Evolutionary conservation across 2,797 vertebrate genomes (phyloP).

Genomic region (Myotis daubentonii): DNA sequence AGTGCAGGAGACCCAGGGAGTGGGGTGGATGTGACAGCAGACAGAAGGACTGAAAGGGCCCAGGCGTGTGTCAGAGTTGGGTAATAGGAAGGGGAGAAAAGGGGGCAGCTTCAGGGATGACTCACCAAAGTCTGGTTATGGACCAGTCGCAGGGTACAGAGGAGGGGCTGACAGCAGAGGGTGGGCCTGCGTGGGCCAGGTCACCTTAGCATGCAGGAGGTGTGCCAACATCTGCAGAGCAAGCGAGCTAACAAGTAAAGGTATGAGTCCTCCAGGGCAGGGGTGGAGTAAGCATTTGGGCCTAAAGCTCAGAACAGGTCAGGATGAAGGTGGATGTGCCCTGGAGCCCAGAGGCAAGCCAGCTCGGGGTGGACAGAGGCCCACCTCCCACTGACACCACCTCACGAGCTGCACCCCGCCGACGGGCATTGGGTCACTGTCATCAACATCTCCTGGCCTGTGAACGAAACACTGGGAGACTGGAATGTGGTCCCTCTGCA

Average conservation of each 20-base stretch:
- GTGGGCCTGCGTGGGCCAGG: not conserved
- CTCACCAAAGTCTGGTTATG: too few species aligned
- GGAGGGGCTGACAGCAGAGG: not conserved
- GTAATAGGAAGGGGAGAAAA: fast-evolving
- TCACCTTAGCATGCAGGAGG: not conserved
- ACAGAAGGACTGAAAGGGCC: not conserved
- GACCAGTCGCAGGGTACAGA: fast-evolving
- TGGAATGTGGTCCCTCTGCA: fast-evolving
- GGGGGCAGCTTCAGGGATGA: fast-evolving
- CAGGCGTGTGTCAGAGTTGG: not conserved
- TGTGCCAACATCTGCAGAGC: not conserved
- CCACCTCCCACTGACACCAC: not conserved
- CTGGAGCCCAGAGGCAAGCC: not conserved
- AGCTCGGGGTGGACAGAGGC: not conserved
- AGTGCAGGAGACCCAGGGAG: too few species aligned
- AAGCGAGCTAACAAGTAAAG: fast-evolving
- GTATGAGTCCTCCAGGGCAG: fast-evolving
- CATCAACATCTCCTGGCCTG: not conserved
- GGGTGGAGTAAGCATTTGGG: not conserved
- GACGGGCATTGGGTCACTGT: fast-evolving
- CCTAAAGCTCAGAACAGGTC: too few species aligned
- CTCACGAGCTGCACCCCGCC: not conserved
- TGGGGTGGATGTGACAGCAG: fast-evolving
- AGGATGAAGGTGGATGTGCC: too few species aligned
- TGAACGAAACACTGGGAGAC: fast-evolving